Percentiles rank a stretch among this genome's conserved stretches.
These are phyloP conservation scores for Schrankia costaestrigalis DNA, from an alignment of 2,888 invertebrate genomes.

Conservation along the genomic window DNA sequence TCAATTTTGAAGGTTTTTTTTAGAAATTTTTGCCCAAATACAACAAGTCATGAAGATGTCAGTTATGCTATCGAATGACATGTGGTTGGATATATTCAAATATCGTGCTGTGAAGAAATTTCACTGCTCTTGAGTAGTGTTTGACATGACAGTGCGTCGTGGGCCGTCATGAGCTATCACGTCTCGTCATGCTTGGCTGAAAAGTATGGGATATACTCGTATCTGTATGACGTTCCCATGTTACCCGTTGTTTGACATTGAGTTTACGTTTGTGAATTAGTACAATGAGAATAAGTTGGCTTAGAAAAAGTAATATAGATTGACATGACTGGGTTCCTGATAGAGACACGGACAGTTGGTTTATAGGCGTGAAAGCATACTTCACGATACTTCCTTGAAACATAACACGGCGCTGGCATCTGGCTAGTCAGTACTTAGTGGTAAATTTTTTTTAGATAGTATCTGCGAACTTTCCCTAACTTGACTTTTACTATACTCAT, in stretches of 20 bases:
- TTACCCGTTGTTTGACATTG: constrained; percentile 9
- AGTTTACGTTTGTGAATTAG: too few relatives aligned
- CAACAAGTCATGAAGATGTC: constrained; percentile 69
- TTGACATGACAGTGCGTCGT: constrained; percentile 41
- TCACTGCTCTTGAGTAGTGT: constrained; percentile 64
- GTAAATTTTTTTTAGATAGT: too few relatives aligned
- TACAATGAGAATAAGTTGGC: too few relatives aligned
- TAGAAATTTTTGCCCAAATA: constrained; percentile 28
- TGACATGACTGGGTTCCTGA: too few relatives aligned
- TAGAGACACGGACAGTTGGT: too few relatives aligned
- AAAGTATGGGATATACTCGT: background rate
- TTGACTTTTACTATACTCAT: too few relatives aligned
- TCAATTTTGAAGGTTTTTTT: constrained; percentile 17
- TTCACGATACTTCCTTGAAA: too few relatives aligned
- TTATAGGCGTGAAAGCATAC: too few relatives aligned
- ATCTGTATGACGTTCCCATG: constrained; percentile 19
- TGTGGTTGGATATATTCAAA: constrained; percentile 61
- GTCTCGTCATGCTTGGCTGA: constrained; percentile 7
- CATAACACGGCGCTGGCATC: too few relatives aligned
- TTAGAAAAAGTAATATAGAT: too few relatives aligned
- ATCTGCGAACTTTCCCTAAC: too few relatives aligned
- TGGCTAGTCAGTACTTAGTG: too few relatives aligned
- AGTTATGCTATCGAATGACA: constrained; percentile 71
- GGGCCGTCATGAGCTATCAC: constrained; percentile 19
- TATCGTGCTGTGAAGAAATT: constrained; percentile 74